A percentile compares a stretch with the other conserved stretches of the same genome.
Conservation (phyloP, 1,140 invertebrate genomes). For the Chironomus tepperi region DNA sequence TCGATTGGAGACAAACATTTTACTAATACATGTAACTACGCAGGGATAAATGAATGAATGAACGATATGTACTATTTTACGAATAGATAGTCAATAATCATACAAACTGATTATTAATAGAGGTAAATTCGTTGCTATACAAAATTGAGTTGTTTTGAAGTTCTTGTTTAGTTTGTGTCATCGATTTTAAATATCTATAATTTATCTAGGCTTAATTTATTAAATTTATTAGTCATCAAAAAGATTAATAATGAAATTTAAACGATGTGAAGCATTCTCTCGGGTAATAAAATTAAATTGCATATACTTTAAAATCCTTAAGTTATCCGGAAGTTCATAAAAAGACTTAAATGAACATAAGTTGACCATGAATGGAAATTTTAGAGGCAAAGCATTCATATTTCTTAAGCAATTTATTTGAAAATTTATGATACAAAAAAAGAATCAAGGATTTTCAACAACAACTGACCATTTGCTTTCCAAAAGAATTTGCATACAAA, state of each 20-base stretch:
- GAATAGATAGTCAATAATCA: no score
- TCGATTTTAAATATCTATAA: no score
- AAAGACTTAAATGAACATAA: background rate
- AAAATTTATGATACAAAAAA: background rate
- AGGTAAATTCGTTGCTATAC: no score
- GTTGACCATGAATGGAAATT: conserved; percentile 4
- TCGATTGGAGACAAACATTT: background rate
- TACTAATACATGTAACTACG: background rate
- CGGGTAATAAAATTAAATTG: background rate
- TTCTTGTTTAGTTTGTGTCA: background rate
- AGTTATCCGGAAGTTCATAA: background rate
- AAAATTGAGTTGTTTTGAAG: no score
- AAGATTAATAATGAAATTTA: background rate
- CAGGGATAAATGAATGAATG: background rate
- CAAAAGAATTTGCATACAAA: background rate
- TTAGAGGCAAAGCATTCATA: background rate
- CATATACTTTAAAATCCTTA: background rate
- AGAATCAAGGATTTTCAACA: background rate
- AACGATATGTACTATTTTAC: no score
- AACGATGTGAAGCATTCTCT: background rate
- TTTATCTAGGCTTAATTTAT: no score
- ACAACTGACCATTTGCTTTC: conserved; percentile 1
- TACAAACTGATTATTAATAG: no score
- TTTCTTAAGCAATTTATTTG: background rate
- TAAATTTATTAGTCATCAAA: no score